Evolutionary conservation across 2,797 vertebrate species (phyloP).

Genomic region (Hapalemur alaotrensis): DNA sequence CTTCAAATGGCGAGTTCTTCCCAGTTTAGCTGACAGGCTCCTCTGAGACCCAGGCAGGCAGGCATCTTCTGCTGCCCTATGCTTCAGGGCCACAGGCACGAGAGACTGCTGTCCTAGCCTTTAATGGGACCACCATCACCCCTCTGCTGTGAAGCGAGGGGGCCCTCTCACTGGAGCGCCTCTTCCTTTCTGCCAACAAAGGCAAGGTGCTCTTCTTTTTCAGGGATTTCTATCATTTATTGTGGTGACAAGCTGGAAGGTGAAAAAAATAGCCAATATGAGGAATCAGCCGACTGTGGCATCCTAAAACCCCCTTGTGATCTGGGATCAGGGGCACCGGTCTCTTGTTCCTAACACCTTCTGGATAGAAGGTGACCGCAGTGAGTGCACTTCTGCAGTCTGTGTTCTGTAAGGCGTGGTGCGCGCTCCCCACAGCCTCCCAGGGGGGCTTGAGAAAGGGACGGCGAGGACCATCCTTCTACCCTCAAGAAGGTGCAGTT

Average conservation of each 20-base stretch:
- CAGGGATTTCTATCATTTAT: not conserved
- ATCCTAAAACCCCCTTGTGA: too few relatives aligned
- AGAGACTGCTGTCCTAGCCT: too few relatives aligned
- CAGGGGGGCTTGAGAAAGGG: too few relatives aligned
- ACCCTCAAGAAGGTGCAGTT: not conserved
- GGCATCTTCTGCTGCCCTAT: not conserved
- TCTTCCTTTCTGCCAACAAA: not conserved
- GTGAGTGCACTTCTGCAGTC: fast-evolving
- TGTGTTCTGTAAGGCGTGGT: not conserved
- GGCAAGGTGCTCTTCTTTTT: not conserved
- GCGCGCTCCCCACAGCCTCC: not conserved
- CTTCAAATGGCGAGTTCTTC: not conserved
- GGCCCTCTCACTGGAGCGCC: not conserved
- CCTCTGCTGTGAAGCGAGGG: fast-evolving
- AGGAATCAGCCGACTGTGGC: not conserved
- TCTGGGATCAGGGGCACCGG: not conserved
- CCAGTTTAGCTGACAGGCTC: not conserved
- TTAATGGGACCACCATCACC: not conserved
- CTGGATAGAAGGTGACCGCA: not conserved
- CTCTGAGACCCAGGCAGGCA: too few relatives aligned
- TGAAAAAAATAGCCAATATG: not conserved
- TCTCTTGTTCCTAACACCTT: not conserved
- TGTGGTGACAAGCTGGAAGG: not conserved
- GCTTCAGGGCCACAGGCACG: too few relatives aligned
- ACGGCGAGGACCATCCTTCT: not conserved